Evolutionary conservation across 2,888 invertebrate genomes (phyloP), one percentile per base, ranked within the genome.

Genomic region (Salpingus planirostris): DNA sequence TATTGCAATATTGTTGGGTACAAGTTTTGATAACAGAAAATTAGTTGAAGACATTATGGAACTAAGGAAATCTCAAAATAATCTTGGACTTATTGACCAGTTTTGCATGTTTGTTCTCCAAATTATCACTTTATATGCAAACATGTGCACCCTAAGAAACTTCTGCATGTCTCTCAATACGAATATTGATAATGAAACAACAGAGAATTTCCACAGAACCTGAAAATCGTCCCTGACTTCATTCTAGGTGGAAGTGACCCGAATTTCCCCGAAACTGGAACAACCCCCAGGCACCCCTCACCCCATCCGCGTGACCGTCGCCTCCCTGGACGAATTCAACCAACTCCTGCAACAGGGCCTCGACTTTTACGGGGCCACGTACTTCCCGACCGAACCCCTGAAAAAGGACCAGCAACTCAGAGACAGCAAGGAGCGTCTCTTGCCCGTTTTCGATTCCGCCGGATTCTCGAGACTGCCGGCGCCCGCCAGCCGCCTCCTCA

Each of bases 351-450:
- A 87, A 63, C 84, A 85, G 54, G 88, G 88, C 0, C 68, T 88
- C 36, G 86, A 88, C 65, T 88, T 88, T 68, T 88, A 86, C 58
- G 87, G 86, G 11, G 87, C 88, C 24, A 88, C 88, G 13, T 87
- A 80, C 68, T 88, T 88, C 66, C 87, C 87, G 27, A 85, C 86
- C 2, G 87, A 87, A 60, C 73, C 83, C 42, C 42, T 63, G 24
- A 63, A 62, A 44, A 63, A 63, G 44, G 80, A 78, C 22, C n/a
- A n/a, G n/a, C 72, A 75, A 42, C 74, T 80, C 15, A 71, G 76
- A 36, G 57, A 73, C 69, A 55, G 73, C 50, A 61, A 69, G 61
- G 60, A 67, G 35, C 49, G 52, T 7, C 35, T 60, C 28, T 43
- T 85, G 47, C 87, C 87, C 15, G 87, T 87, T 29, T 87, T 88